Conservation (phyloP, 2,888 invertebrate species). For the Aleiodes leptofemur region DNA sequence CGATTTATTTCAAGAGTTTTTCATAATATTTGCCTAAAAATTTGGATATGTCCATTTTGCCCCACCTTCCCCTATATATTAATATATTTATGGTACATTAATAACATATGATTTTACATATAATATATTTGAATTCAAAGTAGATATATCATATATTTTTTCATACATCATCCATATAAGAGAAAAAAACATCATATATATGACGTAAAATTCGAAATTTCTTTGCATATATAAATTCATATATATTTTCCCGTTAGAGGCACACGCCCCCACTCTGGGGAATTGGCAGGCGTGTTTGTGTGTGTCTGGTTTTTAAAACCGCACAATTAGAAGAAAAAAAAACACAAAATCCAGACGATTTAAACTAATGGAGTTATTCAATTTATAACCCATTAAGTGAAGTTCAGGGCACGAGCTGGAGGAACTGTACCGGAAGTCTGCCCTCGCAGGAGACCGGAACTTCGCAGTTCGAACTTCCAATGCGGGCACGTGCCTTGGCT, state of each 20-base stretch:
- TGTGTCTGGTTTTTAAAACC: conserved; percentile 12
- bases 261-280: conserved; percentile 64
- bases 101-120: too few relatives aligned
- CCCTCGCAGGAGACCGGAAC: conserved; percentile 54
- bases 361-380: not conserved
- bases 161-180: too few relatives aligned
- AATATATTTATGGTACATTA: too few relatives aligned
- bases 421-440: conserved; percentile 19
- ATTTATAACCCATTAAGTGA: not conserved
- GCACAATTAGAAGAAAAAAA: not conserved
- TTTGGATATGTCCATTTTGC: too few relatives aligned
- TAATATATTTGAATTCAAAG: too few relatives aligned
- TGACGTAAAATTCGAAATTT: too few relatives aligned
- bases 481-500: conserved; percentile 70
- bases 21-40: too few relatives aligned
- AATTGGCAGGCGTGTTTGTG: conserved; percentile 45
- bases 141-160: too few relatives aligned
- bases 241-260: not conserved
- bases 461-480: conserved; percentile 53
- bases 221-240: too few relatives aligned
- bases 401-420: conserved; percentile 13
- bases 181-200: too few relatives aligned
- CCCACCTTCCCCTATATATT: too few relatives aligned
- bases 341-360: not conserved
- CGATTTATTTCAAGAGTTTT: too few relatives aligned